A percentile compares a stretch with the other conserved stretches of the same genome.
Conservation (phyloP, 2,113 vertebrate species). For the Brevimyrus niger region DNA sequence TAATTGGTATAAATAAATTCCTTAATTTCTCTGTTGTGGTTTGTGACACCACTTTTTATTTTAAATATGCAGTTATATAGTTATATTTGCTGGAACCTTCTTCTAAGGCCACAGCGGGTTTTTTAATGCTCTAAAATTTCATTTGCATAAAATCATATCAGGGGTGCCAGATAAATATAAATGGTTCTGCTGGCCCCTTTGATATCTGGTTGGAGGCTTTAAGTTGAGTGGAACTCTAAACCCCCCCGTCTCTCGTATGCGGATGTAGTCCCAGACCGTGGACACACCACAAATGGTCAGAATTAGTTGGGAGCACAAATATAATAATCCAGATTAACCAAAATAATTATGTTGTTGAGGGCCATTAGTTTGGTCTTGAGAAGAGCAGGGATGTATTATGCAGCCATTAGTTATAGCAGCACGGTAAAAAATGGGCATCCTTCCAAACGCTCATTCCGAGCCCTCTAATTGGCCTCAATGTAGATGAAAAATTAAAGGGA, state of each 20-base stretch:
- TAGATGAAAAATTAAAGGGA: slow-evolving; percentile 66
- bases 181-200: neutral
- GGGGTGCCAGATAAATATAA: neutral
- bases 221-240: neutral
- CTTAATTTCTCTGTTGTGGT: neutral
- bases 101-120: neutral
- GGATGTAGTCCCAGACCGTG: slow-evolving; percentile 33
- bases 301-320: slow-evolving; percentile 44
- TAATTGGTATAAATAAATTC: neutral
- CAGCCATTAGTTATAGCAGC: slow-evolving; percentile 43
- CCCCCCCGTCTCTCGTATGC: slow-evolving; percentile 22
- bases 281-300: slow-evolving; percentile 45
- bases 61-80: neutral
- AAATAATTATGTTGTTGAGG: slow-evolving; percentile 59
- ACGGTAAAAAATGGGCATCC: slow-evolving; percentile 55
- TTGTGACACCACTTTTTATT: neutral
- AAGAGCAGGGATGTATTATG: slow-evolving; percentile 50
- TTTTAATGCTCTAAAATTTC: neutral
- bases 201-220: neutral
- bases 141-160: slow-evolving; percentile 1
- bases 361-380: slow-evolving; percentile 55
- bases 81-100: neutral
- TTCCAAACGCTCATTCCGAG: slow-evolving; percentile 55
- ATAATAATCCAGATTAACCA: slow-evolving; percentile 59
- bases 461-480: slow-evolving; percentile 64